Evolutionary conservation across 2,888 invertebrate species (phyloP), one percentile per base, ranked within the genome.

Genomic region (Aphrophora alni): DNA sequence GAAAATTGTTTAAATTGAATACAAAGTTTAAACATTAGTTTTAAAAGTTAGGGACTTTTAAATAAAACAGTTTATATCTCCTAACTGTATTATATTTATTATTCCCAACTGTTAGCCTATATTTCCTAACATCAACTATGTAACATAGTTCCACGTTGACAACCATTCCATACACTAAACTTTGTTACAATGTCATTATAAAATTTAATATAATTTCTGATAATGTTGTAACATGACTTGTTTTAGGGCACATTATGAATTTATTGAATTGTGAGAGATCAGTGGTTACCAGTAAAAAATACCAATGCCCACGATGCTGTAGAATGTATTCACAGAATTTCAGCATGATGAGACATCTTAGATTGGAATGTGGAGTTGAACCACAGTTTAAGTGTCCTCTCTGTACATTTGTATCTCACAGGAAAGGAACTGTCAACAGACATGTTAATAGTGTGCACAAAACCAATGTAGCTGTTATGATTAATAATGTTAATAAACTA

Each of bases 271-370:
- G 25, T 24, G 21, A 59, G 59, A n/a, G n/a, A n/a, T 5, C 33
- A 33, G 5, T 8, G 8, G 8, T 33, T 5, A 33, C 33, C 33
- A 27, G 68, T 51, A 33, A 28, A 17, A 78, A 73, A 59, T 78
- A 27, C 59, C 25, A 38, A n/a, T 86, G 86, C 74, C 84, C 83
- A 25, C 83, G 82, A 28, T 87, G 86, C 84, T 86, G 83, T 81
- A 87, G 88, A 38, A 85, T 85, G 81, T 88, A 88, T 85, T 86
- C 86, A 85, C 83, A 88, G 44, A 84, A 85, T 0, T 87, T 87
- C 82, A 83, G 72, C 82, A 82, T 86, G 38, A 84, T 84, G 69
- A 83, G 86, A n/a, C 86, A 87, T 83, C 77, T 85, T 27, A 82
- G 84, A 59, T 80, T 85, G 72, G 86, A 85, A 51, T 87, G 87